Evolutionary conservation across 1,140 invertebrate genomes (phyloP).

Genomic region (Diorhabda elongata): DNA sequence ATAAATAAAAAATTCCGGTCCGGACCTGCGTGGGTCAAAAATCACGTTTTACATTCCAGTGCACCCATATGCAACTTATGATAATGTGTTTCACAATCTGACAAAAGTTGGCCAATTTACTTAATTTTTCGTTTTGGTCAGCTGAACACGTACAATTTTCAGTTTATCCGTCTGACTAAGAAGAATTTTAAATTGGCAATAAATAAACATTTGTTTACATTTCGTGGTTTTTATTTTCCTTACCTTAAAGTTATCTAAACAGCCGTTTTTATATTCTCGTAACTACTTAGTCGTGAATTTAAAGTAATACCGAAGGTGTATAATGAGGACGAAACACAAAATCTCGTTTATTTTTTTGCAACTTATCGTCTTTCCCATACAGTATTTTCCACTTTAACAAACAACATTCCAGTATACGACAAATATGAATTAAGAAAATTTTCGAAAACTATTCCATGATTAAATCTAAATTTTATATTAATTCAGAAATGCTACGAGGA

Average conservation of each 20-base stretch:
- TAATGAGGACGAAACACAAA: background rate
- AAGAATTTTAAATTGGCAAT: slow-evolving; percentile 3
- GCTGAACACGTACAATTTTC: background rate
- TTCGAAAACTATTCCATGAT: too few relatives aligned
- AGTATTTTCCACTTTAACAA: too few relatives aligned
- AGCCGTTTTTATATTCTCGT: background rate
- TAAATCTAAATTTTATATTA: too few relatives aligned
- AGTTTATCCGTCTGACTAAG: background rate
- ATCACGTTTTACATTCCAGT: background rate
- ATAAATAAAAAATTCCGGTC: background rate
- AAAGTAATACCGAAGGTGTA: background rate
- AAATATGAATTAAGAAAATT: too few relatives aligned
- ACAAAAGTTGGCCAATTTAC: background rate
- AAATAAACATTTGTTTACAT: slow-evolving; percentile 3
- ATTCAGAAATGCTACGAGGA: too few relatives aligned
- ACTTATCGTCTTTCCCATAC: too few relatives aligned
- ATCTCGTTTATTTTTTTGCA: too few relatives aligned
- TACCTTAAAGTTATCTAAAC: background rate
- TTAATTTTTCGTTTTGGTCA: slow-evolving; percentile 3
- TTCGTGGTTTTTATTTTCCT: background rate
- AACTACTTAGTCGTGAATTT: background rate
- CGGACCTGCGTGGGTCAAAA: background rate
- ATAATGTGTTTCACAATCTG: background rate
- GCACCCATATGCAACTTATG: slow-evolving; percentile 1
- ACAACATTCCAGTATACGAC: too few relatives aligned